Evolutionary conservation across 2,888 invertebrate species (phyloP).

Genomic region (Zygogramma bicolorata): DNA sequence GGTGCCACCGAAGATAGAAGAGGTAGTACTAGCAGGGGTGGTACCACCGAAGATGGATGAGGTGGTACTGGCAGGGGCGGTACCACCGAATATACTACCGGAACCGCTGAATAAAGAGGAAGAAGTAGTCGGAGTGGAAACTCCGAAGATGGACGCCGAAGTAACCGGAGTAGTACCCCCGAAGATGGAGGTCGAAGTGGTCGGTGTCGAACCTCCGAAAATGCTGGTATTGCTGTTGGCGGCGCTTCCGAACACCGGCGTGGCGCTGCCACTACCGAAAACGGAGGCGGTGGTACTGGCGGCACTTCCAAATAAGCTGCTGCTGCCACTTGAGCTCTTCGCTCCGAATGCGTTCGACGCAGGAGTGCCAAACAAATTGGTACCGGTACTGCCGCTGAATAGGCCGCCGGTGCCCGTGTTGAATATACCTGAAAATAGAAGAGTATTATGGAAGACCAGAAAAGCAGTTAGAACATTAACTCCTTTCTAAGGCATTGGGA

Average conservation of each 20-base stretch:
- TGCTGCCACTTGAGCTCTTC: constrained; percentile 14
- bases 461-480: too few species aligned
- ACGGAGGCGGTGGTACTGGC: constrained; percentile 1
- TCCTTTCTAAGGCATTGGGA: too few species aligned
- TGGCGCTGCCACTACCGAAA: constrained; percentile 22
- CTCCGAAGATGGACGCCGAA: too few species aligned
- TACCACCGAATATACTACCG: constrained; percentile 28
- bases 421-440: too few species aligned
- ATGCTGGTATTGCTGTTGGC: constrained; percentile 10
- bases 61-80: constrained; percentile 14
- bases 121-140: constrained; percentile 11
- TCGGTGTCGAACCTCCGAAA: too few species aligned
- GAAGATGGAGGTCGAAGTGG: too few species aligned
- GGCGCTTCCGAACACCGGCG: constrained; percentile 21
- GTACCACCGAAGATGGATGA: constrained; percentile 37
- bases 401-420: constrained; percentile 1
- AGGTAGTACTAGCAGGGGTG: too few species aligned
- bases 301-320: constrained; percentile 28
- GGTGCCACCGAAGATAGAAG: too few species aligned
- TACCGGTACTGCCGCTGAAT: constrained; percentile 16
- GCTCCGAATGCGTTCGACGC: constrained; percentile 15
- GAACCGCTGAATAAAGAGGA: constrained; percentile 37
- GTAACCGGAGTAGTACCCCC: too few species aligned
- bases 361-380: constrained; percentile 10
- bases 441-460: too few species aligned